Percentiles rank a stretch among this genome's conserved stretches.
phyloP scores from a whole-genome alignment of 2,797 vertebrate genomes.

The Onychomys torridus region DNA sequence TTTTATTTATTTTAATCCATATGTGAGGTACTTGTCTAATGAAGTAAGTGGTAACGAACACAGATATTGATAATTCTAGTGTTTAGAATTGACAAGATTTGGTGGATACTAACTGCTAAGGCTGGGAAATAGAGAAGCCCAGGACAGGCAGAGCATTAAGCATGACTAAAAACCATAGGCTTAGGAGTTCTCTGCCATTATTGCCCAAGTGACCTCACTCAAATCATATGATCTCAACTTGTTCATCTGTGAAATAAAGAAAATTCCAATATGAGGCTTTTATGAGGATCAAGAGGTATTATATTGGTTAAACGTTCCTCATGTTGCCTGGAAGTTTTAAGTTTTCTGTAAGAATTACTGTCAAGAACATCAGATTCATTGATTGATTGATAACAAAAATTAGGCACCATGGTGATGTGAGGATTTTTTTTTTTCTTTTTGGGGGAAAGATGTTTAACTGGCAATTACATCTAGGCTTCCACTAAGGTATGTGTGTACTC shows the following conservation, averaged over 20 bases:
- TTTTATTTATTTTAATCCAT: slow-evolving; percentile 43
- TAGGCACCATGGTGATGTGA: background rate
- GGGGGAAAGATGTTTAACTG: background rate
- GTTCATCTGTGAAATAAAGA: slow-evolving; percentile 28
- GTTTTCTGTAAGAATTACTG: background rate
- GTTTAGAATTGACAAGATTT: background rate
- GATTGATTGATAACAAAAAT: background rate
- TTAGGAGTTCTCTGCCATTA: background rate
- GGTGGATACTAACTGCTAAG: background rate
- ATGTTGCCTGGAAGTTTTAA: background rate
- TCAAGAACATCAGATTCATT: background rate
- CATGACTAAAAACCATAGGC: background rate
- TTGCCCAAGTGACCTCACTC: background rate
- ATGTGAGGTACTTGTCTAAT: slow-evolving; percentile 23
- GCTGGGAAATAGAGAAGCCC: background rate
- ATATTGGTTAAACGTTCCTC: background rate
- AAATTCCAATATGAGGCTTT: background rate
- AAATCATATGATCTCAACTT: background rate
- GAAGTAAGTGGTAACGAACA: background rate
- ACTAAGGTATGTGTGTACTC: background rate
- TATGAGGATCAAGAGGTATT: background rate
- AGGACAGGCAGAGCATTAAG: background rate
- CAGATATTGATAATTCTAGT: background rate
- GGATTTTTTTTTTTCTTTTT: background rate
- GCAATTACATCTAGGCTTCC: too few species aligned